Percentiles rank a stretch among this genome's conserved stretches.
Conservation (phyloP, 2,888 invertebrate species). For the Elaeidobius kamerunicus region DNA sequence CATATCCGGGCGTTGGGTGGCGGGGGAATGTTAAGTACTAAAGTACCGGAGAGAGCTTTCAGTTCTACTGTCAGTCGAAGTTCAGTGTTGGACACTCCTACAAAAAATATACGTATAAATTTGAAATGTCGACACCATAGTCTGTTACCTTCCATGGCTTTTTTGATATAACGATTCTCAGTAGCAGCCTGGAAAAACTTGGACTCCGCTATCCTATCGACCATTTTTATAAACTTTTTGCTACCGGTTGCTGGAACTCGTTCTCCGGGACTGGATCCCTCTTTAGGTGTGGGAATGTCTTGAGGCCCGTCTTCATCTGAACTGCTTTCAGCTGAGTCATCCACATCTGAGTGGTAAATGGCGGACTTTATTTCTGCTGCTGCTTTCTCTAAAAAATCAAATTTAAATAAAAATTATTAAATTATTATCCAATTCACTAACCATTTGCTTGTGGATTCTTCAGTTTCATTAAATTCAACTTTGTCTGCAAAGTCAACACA, state of each 20-base stretch:
- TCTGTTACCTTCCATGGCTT: constrained; percentile 75
- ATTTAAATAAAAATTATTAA: background rate
- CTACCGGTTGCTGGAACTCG: constrained; percentile 43
- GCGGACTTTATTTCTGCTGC: constrained; percentile 49
- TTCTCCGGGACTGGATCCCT: constrained; percentile 21
- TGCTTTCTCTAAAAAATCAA: constrained; percentile 33
- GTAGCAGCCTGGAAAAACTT: constrained; percentile 87
- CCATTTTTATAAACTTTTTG: constrained; percentile 74
- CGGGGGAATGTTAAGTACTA: constrained; percentile 82
- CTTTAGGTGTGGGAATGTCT: constrained; percentile 32
- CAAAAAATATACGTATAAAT: constrained; percentile 3
- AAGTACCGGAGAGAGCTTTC: constrained; percentile 70
- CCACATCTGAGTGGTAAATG: constrained; percentile 72
- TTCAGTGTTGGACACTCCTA: constrained; percentile 80
- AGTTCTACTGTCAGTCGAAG: constrained; percentile 83
- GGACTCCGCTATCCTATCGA: constrained; percentile 81
- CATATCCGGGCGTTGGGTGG: constrained; percentile 90
- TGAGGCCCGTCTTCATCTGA: constrained; percentile 62
- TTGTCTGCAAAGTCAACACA: constrained; percentile 81
- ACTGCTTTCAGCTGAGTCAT: constrained; percentile 78
- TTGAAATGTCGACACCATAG: background rate
- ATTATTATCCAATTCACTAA: constrained; percentile 20
- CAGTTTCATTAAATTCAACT: constrained; percentile 77
- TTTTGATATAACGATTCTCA: constrained; percentile 81
- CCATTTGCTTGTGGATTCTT: constrained; percentile 45